Evolutionary conservation across 2,888 invertebrate species (phyloP).

Genomic region (Andrena chrysosceles): DNA sequence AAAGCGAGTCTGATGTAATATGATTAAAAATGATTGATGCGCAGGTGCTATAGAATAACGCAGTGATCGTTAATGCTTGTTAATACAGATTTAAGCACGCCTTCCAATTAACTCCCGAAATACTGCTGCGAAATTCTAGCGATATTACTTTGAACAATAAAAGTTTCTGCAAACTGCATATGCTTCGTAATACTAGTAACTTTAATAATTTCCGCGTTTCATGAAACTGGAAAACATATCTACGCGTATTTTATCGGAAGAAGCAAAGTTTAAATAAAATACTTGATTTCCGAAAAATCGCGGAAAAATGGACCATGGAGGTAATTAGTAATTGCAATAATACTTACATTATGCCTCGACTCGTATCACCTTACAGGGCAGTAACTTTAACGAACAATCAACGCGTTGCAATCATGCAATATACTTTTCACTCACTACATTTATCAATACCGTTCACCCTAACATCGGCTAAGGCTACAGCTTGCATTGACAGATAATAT

Average conservation of each 20-base stretch:
- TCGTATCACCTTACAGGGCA: conserved; percentile 53
- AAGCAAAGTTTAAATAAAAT: not conserved
- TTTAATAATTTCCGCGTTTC: not conserved
- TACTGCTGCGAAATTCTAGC: too few relatives aligned
- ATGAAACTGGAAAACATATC: not conserved
- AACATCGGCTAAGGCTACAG: conserved; percentile 48
- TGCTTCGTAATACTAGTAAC: too few relatives aligned
- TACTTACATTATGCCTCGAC: conserved; percentile 65
- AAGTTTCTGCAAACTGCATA: not conserved
- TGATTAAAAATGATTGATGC: not conserved
- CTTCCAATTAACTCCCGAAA: not conserved
- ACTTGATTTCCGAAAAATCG: not conserved
- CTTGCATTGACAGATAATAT: conserved; percentile 66
- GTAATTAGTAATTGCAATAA: conserved; percentile 9
- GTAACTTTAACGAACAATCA: conserved; percentile 46
- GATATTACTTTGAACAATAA: not conserved
- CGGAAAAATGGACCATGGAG: not conserved
- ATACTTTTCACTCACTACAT: conserved; percentile 53
- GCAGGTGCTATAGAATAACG: not conserved
- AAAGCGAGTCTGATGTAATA: too few relatives aligned
- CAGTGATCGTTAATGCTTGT: not conserved
- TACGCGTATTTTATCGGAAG: not conserved
- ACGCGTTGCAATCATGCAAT: conserved; percentile 53
- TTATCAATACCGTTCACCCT: conserved; percentile 59
- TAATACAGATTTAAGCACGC: not conserved